Base-by-base conservation (phyloP, 2,113 vertebrate genomes). In the Myrmecophaga tridactyla region DNA sequence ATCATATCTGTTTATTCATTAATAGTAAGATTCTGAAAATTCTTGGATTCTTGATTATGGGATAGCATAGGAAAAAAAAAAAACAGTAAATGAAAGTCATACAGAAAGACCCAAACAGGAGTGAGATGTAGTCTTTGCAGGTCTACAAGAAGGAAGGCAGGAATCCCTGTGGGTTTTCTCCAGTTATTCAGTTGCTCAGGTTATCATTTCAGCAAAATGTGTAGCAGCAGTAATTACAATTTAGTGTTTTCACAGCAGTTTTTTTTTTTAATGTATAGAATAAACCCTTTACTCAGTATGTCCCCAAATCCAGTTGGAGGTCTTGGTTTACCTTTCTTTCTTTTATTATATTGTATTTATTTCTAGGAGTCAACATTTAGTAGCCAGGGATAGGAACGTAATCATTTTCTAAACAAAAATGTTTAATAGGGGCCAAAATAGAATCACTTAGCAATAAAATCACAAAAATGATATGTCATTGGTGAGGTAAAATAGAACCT, bases 341-440 rank as follows among this genome's bases (percentile, higher is more conserved):
- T 91, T 80, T 51, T 27, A 86, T 15, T 62, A 11, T 78, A 7
- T 78, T 6, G 10, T 51, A 63, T 88, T 84, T 95, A 67, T 78
- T 93, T 93, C 12, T 29, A 27, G n/a, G 31, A 10, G 2, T 4
- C 48, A 83, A 43, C 23, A 34, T 70, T 92, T 86, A 34, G 63
- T 65, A 88, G 78, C n/a, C 67, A 86, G n/a, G 58, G 90, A 96
- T 89, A 23, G 67, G 46, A 53, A 39, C 34, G 13, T 53, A 70
- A 27, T 97, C 10, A 29, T 60, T 86, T 96, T 88, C 7, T 69
- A 75, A 58, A 95, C 63, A 36, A 69, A 94, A 75, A 81, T 76
- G 43, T 78, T 58, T 65, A 29, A 7, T 53, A 43, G 36, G 62
- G 87, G 51, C 58, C 93, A 86, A 90, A 48, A 27, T 23, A 48